Percentiles rank a stretch among this genome's conserved stretches.
phyloP scores from a whole-genome alignment of 30 jellyfish, hydroid and myxozoan genomes.

The Nemopilema nomurai region DNA sequence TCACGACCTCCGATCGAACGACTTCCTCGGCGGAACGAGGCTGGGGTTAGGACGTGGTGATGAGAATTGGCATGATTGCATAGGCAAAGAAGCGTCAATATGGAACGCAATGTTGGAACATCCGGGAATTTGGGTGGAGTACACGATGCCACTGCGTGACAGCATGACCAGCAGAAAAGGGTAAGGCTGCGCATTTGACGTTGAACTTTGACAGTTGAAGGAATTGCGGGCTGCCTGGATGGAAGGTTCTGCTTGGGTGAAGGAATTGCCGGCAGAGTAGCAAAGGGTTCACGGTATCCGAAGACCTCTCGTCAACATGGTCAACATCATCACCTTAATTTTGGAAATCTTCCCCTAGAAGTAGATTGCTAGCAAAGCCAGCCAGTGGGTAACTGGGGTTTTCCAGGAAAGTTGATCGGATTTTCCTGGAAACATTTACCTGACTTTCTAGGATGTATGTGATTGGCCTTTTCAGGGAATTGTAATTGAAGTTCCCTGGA shows the following conservation, averaged over 20 bases:
- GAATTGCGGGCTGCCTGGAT: neutral
- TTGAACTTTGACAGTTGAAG: neutral
- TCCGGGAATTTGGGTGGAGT: conserved; percentile 96
- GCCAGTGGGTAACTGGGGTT: too few relatives aligned
- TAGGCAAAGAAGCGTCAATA: conserved; percentile 75
- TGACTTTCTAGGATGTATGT: too few relatives aligned
- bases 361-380: too few relatives aligned
- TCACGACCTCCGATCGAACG: conserved; percentile 80
- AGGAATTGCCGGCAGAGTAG: neutral
- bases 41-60: conserved; percentile 95
- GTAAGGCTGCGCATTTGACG: conserved; percentile 42
- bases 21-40: conserved; percentile 93
- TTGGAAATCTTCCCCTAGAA: too few relatives aligned
- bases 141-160: conserved; percentile 83
- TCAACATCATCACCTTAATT: too few relatives aligned
- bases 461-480: too few relatives aligned
- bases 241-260: neutral
- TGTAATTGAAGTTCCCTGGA: too few relatives aligned
- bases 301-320: too few relatives aligned
- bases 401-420: too few relatives aligned
- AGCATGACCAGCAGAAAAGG: conserved; percentile 95
- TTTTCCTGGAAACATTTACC: too few relatives aligned
- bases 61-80: conserved; percentile 95
- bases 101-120: conserved; percentile 98
- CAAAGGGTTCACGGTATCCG: too few relatives aligned